Percentiles rank a stretch among this genome's conserved stretches.
These are phyloP conservation scores for Pygoscelis adeliae DNA, from an alignment of 2,113 vertebrate genomes.

Conservation along the genomic window DNA sequence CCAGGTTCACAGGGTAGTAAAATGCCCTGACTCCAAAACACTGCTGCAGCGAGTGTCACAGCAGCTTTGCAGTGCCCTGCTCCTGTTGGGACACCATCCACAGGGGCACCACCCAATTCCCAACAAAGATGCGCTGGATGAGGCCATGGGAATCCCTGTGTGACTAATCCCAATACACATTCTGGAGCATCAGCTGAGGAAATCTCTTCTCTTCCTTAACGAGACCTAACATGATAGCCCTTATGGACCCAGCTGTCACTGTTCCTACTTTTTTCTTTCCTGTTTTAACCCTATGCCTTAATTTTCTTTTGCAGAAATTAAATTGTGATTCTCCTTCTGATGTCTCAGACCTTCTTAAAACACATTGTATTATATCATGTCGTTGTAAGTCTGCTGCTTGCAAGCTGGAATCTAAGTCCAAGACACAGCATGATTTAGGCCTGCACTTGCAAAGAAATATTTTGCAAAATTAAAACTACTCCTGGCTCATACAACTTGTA, in stretches of 20 bases:
- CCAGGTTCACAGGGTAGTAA: no score
- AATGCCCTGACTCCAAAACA: not conserved
- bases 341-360: not conserved
- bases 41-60: not conserved
- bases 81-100: not conserved
- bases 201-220: not conserved
- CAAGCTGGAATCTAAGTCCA: not conserved
- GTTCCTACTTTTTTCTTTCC: not conserved
- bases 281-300: not conserved
- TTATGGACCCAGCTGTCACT: no score
- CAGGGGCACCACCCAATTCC: not conserved
- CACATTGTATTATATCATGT: not conserved
- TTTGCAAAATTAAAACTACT: not conserved
- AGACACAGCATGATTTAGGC: not conserved
- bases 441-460: not conserved
- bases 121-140: fast-evolving
- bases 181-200: not conserved
- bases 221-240: not conserved
- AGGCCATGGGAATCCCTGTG: not conserved
- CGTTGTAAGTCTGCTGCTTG: not conserved
- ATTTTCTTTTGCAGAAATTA: not conserved
- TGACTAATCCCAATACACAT: not conserved
- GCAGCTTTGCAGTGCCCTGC: not conserved
- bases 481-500: not conserved
- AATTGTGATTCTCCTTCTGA: not conserved